Evolutionary conservation across 2,113 vertebrate genomes (phyloP), one percentile per base, ranked within the genome.

Genomic region (Vulpes ferrilata): DNA sequence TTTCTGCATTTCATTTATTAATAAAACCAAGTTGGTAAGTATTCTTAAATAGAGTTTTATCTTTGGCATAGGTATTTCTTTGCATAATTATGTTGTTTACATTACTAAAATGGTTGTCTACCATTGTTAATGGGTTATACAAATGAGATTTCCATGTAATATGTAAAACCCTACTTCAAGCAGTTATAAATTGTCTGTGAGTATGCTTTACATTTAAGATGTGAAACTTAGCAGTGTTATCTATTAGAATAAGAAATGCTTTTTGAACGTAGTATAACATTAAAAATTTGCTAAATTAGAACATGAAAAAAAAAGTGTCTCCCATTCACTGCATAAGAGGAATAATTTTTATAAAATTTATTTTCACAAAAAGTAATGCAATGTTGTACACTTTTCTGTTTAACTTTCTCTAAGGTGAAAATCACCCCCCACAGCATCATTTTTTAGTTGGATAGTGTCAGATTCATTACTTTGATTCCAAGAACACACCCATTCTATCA

Each of bases 271-370:
- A 57, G 65, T 93, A 59, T 97, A 48, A 96, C 51, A 93, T 97
- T 96, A 96, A 97, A 96, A 76, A 94, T 95, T 95, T 78, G 69
- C 69, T 95, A 83, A 95, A 92, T 30, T 97, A 88, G 89, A 96
- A 89, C n/a, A 87, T 91, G 88, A n/a, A n/a, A n/a, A n/a, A n/a
- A n/a, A n/a, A n/a, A n/a, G n/a, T n/a, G n/a, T n/a, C n/a, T n/a
- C n/a, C n/a, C n/a, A n/a, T n/a, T n/a, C n/a, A n/a, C n/a, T n/a
- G n/a, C n/a, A n/a, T n/a, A n/a, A n/a, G n/a, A n/a, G n/a, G n/a
- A n/a, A n/a, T n/a, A n/a, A n/a, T n/a, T n/a, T n/a, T n/a, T n/a
- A n/a, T n/a, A n/a, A n/a, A n/a, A n/a, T n/a, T n/a, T n/a, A n/a
- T n/a, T n/a, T n/a, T n/a, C n/a, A n/a, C n/a, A n/a, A n/a, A n/a